These are phyloP conservation scores for Drosophila mayaguana DNA, from an alignment of 2,888 invertebrate genomes.

Conservation along the genomic window DNA sequence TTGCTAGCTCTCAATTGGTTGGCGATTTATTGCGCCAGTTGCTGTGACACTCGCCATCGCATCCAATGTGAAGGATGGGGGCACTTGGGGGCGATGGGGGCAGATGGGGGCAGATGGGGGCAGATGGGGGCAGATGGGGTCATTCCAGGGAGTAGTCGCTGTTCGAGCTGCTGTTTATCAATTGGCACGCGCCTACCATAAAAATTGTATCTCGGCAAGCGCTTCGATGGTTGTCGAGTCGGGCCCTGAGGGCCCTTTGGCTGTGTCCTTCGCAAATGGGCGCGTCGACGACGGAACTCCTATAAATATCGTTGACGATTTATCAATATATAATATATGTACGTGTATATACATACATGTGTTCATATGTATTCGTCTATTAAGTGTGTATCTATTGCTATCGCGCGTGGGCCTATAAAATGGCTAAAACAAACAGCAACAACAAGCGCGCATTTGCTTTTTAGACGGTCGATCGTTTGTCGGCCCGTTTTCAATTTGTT, in stretches of 20 bases:
- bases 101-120: conserved; percentile 1
- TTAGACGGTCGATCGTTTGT: conserved; percentile 50
- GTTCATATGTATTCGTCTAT: conserved; percentile 3
- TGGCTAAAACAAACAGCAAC: conserved; percentile 24
- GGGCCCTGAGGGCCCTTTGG: conserved; percentile 26
- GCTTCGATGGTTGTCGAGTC: conserved; percentile 20
- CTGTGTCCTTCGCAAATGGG: conserved; percentile 59
- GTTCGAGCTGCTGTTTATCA: conserved; percentile 64
- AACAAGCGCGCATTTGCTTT: conserved; percentile 29
- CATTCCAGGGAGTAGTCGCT: conserved; percentile 1
- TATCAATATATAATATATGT: conserved; percentile 50
- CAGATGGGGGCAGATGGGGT: conserved; percentile 2
- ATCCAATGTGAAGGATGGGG: not conserved
- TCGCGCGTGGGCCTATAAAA: conserved; percentile 70
- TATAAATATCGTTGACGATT: conserved; percentile 73
- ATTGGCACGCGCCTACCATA: conserved; percentile 70
- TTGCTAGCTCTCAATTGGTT: conserved; percentile 58
- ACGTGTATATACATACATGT: not conserved
- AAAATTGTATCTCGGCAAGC: conserved; percentile 57
- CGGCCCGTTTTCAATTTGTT: conserved; percentile 73
- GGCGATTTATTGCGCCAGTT: conserved; percentile 60
- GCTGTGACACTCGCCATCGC: conserved; percentile 49
- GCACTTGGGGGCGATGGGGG: not conserved
- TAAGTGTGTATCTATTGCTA: conserved; percentile 42
- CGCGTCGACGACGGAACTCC: conserved; percentile 69